Conservation (phyloP, 2,888 invertebrate genomes). For the Escarpia spicata region DNA sequence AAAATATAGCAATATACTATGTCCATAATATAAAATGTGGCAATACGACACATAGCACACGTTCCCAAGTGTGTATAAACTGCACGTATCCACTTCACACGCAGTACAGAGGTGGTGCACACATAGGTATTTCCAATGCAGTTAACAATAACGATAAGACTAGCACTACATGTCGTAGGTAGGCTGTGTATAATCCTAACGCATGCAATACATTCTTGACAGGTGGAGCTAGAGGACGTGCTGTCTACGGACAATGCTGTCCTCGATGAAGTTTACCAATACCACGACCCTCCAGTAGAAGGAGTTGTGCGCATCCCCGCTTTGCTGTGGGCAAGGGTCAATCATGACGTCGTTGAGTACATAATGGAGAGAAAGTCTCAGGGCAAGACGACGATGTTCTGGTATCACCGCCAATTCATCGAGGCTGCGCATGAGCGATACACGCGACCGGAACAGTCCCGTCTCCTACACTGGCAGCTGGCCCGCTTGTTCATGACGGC, state of each 20-base stretch:
- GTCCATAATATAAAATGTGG: no score
- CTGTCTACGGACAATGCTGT: slow-evolving; percentile 55
- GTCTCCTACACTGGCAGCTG: slow-evolving; percentile 47
- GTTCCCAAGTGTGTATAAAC: no score
- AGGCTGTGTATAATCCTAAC: no score
- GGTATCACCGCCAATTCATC: slow-evolving; percentile 62
- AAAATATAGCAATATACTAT: no score
- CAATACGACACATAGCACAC: no score
- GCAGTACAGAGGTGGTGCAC: no score
- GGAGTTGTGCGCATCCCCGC: slow-evolving; percentile 58
- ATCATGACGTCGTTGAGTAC: slow-evolving; percentile 56
- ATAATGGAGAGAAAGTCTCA: slow-evolving; percentile 54
- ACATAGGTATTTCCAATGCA: no score
- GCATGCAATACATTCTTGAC: no score
- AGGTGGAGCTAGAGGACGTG: slow-evolving; percentile 59
- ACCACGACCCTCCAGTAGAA: slow-evolving; percentile 60
- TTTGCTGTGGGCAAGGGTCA: slow-evolving; percentile 56
- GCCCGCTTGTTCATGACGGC: slow-evolving; percentile 31
- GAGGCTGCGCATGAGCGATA: slow-evolving; percentile 53
- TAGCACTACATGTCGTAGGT: no score
- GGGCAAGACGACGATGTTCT: slow-evolving; percentile 55
- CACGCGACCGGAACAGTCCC: slow-evolving; percentile 41
- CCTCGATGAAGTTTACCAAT: slow-evolving; percentile 57
- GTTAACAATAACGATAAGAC: no score
- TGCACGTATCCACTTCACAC: no score